Conservation (phyloP, 2,888 invertebrate genomes). For the Ochropleura leucogaster region DNA sequence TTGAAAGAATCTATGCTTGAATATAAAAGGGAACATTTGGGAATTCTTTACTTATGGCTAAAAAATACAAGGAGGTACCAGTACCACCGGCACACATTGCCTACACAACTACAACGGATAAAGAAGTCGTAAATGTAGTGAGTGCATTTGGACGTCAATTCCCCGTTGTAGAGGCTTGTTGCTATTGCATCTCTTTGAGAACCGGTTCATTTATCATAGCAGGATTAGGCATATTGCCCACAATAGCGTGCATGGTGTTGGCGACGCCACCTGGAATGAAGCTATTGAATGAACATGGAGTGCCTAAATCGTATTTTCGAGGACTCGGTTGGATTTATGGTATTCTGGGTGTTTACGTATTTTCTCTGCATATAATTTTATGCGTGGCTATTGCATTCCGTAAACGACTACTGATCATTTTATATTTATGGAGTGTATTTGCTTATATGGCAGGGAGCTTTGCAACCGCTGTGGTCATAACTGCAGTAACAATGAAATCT, state of each 20-base stretch:
- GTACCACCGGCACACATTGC: not conserved
- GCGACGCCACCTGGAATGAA: constrained; percentile 54
- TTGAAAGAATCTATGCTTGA: constrained; percentile 1
- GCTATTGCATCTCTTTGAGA: constrained; percentile 63
- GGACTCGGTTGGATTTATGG: constrained; percentile 58
- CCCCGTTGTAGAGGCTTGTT: constrained; percentile 62
- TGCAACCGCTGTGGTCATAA: constrained; percentile 58
- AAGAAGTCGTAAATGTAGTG: constrained; percentile 1
- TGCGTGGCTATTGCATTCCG: constrained; percentile 52
- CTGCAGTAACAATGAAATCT: constrained; percentile 55
- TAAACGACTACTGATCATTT: constrained; percentile 49
- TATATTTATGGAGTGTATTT: constrained; percentile 64
- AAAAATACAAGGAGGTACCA: not conserved
- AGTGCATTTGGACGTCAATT: constrained; percentile 54
- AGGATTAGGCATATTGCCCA: constrained; percentile 67
- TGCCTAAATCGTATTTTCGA: constrained; percentile 56
- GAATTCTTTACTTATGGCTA: constrained; percentile 18
- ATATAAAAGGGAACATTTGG: constrained; percentile 10
- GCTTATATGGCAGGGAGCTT: constrained; percentile 64
- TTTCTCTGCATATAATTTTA: constrained; percentile 64
- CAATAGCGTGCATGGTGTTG: constrained; percentile 62
- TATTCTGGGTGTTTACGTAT: constrained; percentile 58
- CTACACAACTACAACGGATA: not conserved
- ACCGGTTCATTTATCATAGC: constrained; percentile 66
- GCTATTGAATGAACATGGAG: constrained; percentile 57